These are phyloP conservation scores for Diloba caeruleocephala DNA, from an alignment of 2,888 invertebrate genomes.

Conservation along the genomic window DNA sequence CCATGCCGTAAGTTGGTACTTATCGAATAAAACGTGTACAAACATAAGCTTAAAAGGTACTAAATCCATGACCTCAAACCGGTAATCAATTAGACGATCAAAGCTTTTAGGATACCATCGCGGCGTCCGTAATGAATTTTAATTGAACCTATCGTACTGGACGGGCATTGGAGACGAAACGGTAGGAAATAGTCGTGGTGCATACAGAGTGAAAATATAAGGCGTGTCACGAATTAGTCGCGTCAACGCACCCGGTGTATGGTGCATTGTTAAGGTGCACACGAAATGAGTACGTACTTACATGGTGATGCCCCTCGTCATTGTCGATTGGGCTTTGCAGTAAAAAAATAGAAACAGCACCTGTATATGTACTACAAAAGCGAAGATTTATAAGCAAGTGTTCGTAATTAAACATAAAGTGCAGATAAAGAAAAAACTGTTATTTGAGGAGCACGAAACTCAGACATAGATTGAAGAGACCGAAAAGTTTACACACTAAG, in stretches of 20 bases:
- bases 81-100: not conserved
- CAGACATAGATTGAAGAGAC: too few relatives aligned
- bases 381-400: too few relatives aligned
- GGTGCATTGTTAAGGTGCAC: constrained; percentile 60
- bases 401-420: too few relatives aligned
- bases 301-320: constrained; percentile 28
- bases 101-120: constrained; percentile 13
- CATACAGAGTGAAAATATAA: constrained; percentile 39
- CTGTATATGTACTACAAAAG: too few relatives aligned
- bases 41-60: constrained; percentile 29
- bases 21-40: constrained; percentile 31
- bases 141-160: not conserved
- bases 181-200: constrained; percentile 8
- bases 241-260: constrained; percentile 61
- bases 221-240: constrained; percentile 64
- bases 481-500: too few relatives aligned
- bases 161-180: constrained; percentile 16
- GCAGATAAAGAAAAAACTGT: too few relatives aligned
- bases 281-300: constrained; percentile 31
- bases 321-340: not conserved
- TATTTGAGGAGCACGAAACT: too few relatives aligned
- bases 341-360: too few relatives aligned
- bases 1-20: constrained; percentile 1
- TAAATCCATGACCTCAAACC: constrained; percentile 36
- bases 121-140: not conserved